Conservation (phyloP, 2,888 invertebrate genomes). For the Xanthorhoe spadicearia region DNA sequence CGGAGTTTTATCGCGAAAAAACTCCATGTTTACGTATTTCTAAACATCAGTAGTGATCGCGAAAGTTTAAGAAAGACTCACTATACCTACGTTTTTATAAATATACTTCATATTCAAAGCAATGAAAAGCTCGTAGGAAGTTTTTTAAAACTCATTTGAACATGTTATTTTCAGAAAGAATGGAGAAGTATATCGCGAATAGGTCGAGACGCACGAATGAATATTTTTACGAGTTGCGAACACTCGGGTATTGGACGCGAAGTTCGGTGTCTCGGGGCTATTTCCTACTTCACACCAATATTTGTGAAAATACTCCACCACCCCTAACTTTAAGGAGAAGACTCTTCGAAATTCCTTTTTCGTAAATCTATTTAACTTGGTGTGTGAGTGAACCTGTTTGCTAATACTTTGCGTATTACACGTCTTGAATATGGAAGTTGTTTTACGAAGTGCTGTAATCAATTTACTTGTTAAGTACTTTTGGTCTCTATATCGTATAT, state of each 20-base stretch:
- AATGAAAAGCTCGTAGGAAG: slow-evolving; percentile 15
- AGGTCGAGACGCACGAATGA: slow-evolving; percentile 62
- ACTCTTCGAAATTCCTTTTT: slow-evolving; percentile 54
- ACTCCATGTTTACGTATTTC: no score
- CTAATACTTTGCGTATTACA: slow-evolving; percentile 37
- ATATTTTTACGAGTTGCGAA: slow-evolving; percentile 73
- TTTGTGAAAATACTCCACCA: slow-evolving; percentile 67
- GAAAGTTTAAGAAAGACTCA: no score
- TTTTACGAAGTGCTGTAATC: slow-evolving; percentile 33
- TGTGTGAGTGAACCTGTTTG: slow-evolving; percentile 37
- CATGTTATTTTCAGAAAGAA: slow-evolving; percentile 23
- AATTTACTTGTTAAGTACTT: slow-evolving; percentile 18
- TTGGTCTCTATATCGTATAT: neutral
- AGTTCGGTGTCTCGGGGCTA: slow-evolving; percentile 55
- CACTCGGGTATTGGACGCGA: slow-evolving; percentile 61
- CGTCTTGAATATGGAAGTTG: slow-evolving; percentile 31
- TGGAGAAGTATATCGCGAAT: slow-evolving; percentile 35
- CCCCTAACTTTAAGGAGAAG: slow-evolving; percentile 64
- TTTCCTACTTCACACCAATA: slow-evolving; percentile 65
- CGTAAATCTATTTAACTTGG: slow-evolving; percentile 53
- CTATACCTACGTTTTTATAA: neutral
- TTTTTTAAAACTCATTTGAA: slow-evolving; percentile 28
- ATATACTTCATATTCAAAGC: slow-evolving; percentile 5
- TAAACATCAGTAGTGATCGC: no score
- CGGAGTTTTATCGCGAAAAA: no score